Conservation (phyloP, 2,113 vertebrate genomes). For the Mola mola region DNA sequence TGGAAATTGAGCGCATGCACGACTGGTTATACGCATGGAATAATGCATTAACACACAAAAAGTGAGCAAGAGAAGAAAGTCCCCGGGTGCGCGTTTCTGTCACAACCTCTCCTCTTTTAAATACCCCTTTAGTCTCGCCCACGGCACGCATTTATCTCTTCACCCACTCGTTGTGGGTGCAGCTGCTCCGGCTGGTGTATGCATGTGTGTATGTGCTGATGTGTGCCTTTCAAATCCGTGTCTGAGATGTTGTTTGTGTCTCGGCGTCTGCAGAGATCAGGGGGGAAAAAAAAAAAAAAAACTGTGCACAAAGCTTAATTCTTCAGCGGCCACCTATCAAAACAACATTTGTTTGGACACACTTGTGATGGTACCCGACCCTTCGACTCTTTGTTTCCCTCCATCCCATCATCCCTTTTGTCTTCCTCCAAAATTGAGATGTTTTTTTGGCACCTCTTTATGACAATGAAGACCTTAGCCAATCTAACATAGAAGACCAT, state of each 20-base stretch:
- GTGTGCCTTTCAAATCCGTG: conserved; percentile 61
- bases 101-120: conserved; percentile 69
- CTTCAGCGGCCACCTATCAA: conserved; percentile 47
- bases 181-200: conserved; percentile 68
- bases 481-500: conserved; percentile 20
- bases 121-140: conserved; percentile 73
- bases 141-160: conserved; percentile 66
- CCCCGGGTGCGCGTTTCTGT: conserved; percentile 74
- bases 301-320: conserved; percentile 28
- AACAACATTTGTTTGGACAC: conserved; percentile 59
- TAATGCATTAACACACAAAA: conserved; percentile 25
- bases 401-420: conserved; percentile 24
- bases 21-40: conserved; percentile 14
- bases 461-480: conserved; percentile 37
- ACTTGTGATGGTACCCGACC: conserved; percentile 38
- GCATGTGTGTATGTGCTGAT: conserved; percentile 28
- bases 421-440: conserved; percentile 60
- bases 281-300: too few relatives aligned
- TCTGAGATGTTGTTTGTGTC: conserved; percentile 62
- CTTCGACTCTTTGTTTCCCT: conserved; percentile 19
- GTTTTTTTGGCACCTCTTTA: conserved; percentile 56
- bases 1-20: conserved; percentile 59
- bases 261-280: conserved; percentile 23
- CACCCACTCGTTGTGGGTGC: conserved; percentile 63
- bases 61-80: conserved; percentile 54